Evolutionary conservation across 2,113 vertebrate genomes (phyloP).

Genomic region (human): DNA sequence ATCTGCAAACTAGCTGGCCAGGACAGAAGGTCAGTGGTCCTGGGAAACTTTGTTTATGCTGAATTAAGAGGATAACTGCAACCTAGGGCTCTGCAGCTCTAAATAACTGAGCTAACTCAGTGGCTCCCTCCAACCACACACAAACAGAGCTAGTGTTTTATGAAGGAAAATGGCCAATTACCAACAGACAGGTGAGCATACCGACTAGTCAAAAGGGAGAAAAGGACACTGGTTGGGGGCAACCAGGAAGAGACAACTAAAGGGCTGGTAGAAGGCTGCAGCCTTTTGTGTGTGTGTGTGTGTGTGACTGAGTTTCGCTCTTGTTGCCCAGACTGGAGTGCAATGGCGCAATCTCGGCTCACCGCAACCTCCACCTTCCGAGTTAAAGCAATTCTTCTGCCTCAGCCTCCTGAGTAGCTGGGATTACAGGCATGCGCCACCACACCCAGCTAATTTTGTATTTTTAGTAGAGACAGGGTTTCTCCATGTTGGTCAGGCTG

Average conservation of each 20-base stretch:
- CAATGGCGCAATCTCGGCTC: no score
- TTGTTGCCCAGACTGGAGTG: no score
- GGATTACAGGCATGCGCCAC: no score
- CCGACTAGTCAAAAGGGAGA: neutral
- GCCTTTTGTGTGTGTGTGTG: neutral
- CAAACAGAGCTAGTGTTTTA: neutral
- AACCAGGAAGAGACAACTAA: neutral
- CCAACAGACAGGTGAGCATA: neutral
- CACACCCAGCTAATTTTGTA: no score
- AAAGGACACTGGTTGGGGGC: neutral
- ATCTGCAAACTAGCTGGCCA: constrained; percentile 4
- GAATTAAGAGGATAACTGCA: neutral
- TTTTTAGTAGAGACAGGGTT: no score
- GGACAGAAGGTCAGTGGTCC: neutral
- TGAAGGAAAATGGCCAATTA: neutral
- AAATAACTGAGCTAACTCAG: neutral
- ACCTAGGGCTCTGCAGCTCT: neutral
- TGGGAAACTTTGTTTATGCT: neutral
- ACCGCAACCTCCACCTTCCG: no score
- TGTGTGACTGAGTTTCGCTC: no score
- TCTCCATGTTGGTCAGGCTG: no score
- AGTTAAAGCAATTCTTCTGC: no score
- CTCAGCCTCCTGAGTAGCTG: no score
- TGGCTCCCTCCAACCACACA: neutral
- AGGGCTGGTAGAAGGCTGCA: neutral